Evolutionary conservation across 2,888 invertebrate species (phyloP), one percentile per base, ranked within the genome.

Genomic region (Glaucopsyche alexis): DNA sequence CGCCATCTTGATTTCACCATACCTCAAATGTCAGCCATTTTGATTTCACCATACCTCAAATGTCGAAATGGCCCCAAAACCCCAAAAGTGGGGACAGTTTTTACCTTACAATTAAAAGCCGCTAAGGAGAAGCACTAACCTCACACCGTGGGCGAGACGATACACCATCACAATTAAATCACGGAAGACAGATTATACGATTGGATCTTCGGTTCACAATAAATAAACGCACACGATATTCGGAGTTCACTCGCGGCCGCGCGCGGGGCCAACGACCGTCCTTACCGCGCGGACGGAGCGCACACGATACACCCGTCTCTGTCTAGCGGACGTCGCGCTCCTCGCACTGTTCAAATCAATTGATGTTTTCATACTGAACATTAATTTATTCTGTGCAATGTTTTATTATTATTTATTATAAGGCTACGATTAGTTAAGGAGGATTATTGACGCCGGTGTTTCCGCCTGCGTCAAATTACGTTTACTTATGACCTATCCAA

Each of bases 231-330:
- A 86, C 87, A 87, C 87, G 86, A 87, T 87, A 90, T 93, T 91
- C 85, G 91, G 89, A 92, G 93, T 92, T 93, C 91, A 93, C 87
- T 87, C 84, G 90, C 90, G 91, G 91, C 84, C 89, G 89, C 80
- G 79, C 82, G 85, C 84, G 88, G 88, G 91, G 90, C 83, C 91
- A 91, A 90, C 93, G 91, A 92, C 93, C 93, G 93, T 93, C 93
- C 93, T 93, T 93, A 93, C 87, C 89, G 87, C 86, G 85, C 85
- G 87, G 84, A 85, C 85, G 87, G 82, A 82, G 81, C 88, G 83
- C 79, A 84, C 82, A 85, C 81, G 72, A 29, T 85, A 82, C 76
- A 75, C 55, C 86, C 77, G 81, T 92, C 91, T 83, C 87, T 77
- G 80, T 92, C 88, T 81, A 82, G 80, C 88, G 82, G 84, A 84